phyloP scores from a whole-genome alignment of 2,797 vertebrate species.

The Diceros bicornis region DNA sequence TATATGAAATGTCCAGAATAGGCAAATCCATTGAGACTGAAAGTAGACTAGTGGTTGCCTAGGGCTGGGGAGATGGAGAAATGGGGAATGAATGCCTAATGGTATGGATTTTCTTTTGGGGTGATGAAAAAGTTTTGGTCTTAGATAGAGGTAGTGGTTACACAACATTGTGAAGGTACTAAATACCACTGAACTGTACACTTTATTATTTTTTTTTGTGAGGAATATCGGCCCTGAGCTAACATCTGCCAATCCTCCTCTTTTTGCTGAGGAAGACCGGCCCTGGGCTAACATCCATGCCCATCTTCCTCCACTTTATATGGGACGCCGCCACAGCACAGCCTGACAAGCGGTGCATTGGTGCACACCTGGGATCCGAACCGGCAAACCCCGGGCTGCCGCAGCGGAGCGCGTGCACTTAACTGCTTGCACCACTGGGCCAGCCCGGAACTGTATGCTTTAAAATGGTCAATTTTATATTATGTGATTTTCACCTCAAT shows the following conservation, averaged over 20 bases:
- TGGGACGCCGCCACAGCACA: too few relatives aligned
- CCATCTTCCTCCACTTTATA: too few relatives aligned
- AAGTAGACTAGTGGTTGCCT: not conserved
- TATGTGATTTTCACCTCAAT: not conserved
- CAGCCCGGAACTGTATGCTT: not conserved
- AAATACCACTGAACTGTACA: too few relatives aligned
- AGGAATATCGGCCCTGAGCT: too few relatives aligned
- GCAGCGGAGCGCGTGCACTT: too few relatives aligned
- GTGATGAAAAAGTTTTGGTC: not conserved
- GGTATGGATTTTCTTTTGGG: accelerated
- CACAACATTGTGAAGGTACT: accelerated
- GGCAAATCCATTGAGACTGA: not conserved
- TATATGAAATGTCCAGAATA: not conserved
- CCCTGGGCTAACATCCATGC: too few relatives aligned
- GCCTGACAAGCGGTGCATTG: too few relatives aligned
- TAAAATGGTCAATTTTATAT: not conserved
- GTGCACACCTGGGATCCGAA: too few relatives aligned
- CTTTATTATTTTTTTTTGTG: not conserved
- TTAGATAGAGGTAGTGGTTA: accelerated
- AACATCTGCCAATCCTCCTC: too few relatives aligned
- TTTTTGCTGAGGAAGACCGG: too few relatives aligned
- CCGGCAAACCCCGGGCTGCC: too few relatives aligned
- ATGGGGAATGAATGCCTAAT: accelerated
- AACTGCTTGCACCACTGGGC: too few relatives aligned
- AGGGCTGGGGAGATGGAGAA: not conserved